Evolutionary conservation across 2,113 vertebrate species (phyloP).

Genomic region (Pagrus major): DNA sequence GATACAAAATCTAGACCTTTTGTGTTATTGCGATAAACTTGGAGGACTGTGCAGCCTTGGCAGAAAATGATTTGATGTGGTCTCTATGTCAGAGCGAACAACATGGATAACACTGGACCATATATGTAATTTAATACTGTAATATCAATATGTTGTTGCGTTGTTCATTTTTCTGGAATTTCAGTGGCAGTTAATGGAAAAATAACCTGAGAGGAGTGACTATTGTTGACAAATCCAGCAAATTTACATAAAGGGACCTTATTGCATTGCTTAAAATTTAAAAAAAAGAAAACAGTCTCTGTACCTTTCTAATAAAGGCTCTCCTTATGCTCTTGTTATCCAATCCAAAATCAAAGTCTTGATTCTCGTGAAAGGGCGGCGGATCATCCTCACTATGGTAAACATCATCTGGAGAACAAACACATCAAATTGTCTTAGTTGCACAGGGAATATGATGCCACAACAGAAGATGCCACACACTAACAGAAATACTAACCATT

Average conservation of each 20-base stretch:
- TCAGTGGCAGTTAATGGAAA: background rate
- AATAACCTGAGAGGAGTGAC: background rate
- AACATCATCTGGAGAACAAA: constrained; percentile 40
- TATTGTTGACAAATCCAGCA: background rate
- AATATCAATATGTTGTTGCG: background rate
- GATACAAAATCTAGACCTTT: background rate
- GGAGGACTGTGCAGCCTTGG: background rate
- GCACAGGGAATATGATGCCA: background rate
- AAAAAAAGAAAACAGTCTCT: background rate
- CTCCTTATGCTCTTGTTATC: constrained; percentile 73
- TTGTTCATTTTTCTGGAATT: background rate
- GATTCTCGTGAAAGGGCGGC: constrained; percentile 69
- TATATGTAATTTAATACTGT: too few species aligned
- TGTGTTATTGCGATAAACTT: background rate
- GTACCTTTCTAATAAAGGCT: constrained; percentile 76
- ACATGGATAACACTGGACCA: too few species aligned
- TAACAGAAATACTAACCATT: constrained; percentile 25
- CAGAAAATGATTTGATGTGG: background rate
- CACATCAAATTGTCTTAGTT: background rate
- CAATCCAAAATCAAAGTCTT: constrained; percentile 70
- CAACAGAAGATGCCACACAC: background rate
- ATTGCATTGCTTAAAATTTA: background rate
- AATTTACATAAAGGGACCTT: background rate
- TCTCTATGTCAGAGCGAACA: background rate
- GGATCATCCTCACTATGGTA: constrained; percentile 60